Conservation (phyloP, 2,888 invertebrate species). For the Bibio marci region DNA sequence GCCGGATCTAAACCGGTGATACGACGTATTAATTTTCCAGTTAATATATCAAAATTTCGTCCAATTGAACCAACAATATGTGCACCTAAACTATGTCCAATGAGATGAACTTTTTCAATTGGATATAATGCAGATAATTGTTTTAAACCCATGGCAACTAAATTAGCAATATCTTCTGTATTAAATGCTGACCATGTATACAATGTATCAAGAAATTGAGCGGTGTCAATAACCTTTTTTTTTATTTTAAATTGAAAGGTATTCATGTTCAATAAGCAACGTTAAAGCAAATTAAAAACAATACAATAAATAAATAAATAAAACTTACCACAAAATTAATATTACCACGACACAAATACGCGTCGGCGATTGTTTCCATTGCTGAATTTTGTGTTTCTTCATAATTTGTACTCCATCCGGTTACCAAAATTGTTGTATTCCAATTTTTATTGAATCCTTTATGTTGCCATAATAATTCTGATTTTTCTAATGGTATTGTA, state of each 20-base stretch:
- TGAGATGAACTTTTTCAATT: constrained; percentile 9
- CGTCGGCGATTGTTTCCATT: constrained; percentile 7
- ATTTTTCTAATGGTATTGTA: constrained; percentile 18
- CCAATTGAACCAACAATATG: constrained; percentile 25
- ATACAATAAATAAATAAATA: too few species aligned
- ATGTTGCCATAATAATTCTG: constrained; percentile 21
- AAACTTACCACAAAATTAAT: constrained; percentile 24
- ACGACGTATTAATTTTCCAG: constrained; percentile 18
- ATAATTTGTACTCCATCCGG: constrained; percentile 24
- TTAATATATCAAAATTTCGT: constrained; percentile 17
- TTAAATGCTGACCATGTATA: constrained; percentile 11
- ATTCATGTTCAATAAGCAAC: too few species aligned
- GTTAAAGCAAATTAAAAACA: too few species aligned
- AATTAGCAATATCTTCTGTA: constrained; percentile 7
- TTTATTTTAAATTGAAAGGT: neutral
- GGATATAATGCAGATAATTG: constrained; percentile 2
- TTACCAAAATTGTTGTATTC: constrained; percentile 22
- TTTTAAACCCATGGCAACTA: constrained; percentile 5
- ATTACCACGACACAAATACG: constrained; percentile 23
- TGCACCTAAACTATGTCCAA: constrained; percentile 25
- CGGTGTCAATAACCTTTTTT: too few species aligned
- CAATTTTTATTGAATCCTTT: constrained; percentile 19
- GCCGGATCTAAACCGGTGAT: constrained; percentile 27
- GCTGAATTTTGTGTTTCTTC: neutral
- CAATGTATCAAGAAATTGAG: constrained; percentile 7